Base-by-base conservation (phyloP, 2,888 invertebrate species). In the Latrodectus hesperus region DNA sequence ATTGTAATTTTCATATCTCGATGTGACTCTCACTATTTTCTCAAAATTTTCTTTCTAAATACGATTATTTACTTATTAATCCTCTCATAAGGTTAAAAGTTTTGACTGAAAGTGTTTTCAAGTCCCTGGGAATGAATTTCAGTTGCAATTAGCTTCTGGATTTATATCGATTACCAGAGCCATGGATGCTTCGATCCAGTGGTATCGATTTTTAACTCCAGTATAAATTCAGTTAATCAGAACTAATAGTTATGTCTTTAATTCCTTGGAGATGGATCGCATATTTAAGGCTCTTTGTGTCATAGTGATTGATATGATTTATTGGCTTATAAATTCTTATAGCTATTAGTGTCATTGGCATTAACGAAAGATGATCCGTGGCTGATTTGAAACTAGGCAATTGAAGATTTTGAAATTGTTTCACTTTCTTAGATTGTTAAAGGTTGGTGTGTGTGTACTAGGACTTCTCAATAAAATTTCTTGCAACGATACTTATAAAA, bases 181-280 rank as follows among this genome's bases (percentile, higher is more conserved):
- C 60, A 79, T n/a, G 60, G 71, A 71, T 76, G 68, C 76, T 70
- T 83, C 70, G 83, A 83, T 84, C 76, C 64, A 60, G n/a, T n/a
- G 55, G n/a, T 77, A 84, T 84, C 65, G 84, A 77, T 84, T 84
- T 84, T 84, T 77, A 84, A 76, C 84, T 71, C 76, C 77, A 52
- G 72, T 77, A 77, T 84, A 77, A 84, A 72, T 80, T 55, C 49
- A 53, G 22, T 70, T 71, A 80, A 64, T 80, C 71, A 72, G 64
- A 64, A 80, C 72, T 26, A 53, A 49, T 71, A 71, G 71, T 79
- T 79, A 77, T 77, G 77, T 70, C 49, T 80, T 72, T 80, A 80
- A 80, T 80, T 72, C 72, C 51, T 72, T 16, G 51, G 38, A 72
- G 60, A 60, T 64, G 71, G 60, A 72, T 64, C 16, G 80, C 68